Conservation (phyloP, 2,113 vertebrate genomes). For the Alectura lathami region DNA sequence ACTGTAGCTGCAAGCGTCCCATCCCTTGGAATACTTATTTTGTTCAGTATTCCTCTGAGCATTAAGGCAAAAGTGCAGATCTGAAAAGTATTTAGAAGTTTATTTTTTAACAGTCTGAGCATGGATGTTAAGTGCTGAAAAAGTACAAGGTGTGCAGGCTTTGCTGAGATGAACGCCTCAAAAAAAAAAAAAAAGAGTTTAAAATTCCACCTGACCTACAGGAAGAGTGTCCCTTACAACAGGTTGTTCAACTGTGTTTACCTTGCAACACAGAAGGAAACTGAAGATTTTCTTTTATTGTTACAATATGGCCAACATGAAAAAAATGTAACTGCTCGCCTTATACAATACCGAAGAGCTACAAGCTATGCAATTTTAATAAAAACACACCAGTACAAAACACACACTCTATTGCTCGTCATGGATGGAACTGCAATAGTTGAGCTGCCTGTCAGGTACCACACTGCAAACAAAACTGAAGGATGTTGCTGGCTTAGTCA, state of each 20-base stretch:
- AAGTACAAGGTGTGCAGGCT: background rate
- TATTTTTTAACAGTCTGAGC: background rate
- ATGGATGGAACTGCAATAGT: fast-evolving
- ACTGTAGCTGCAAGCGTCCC: background rate
- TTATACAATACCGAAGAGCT: background rate
- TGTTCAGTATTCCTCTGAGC: background rate
- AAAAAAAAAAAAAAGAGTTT: background rate
- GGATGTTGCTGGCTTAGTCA: background rate
- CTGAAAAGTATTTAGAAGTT: background rate
- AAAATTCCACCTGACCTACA: background rate
- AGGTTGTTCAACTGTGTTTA: background rate
- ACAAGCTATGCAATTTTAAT: fast-evolving
- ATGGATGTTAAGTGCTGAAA: background rate
- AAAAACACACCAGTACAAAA: fast-evolving
- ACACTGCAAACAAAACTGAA: background rate
- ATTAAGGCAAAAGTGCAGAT: background rate
- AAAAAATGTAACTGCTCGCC: background rate
- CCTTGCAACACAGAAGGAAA: background rate
- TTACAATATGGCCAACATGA: background rate
- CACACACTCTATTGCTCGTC: fast-evolving
- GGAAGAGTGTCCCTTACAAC: background rate
- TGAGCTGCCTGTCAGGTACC: background rate
- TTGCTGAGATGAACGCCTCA: background rate
- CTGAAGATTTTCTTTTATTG: background rate
- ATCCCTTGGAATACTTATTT: background rate